phyloP scores from a whole-genome alignment of 1,140 invertebrate species.

The Drosophila pandora region DNA sequence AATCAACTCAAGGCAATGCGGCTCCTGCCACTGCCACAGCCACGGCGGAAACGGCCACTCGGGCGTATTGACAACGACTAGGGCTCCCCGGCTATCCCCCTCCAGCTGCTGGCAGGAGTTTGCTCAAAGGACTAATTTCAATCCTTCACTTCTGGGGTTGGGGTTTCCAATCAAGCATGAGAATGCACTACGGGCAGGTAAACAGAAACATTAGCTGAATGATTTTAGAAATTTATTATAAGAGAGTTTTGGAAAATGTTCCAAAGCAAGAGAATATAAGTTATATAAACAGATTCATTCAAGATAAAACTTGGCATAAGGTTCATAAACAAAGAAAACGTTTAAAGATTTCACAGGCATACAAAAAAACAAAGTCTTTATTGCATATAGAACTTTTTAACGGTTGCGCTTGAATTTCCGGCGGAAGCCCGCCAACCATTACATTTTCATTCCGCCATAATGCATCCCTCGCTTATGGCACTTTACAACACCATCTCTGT shows the following conservation, averaged over 20 bases:
- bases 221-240: no score
- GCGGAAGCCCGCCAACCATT: not conserved
- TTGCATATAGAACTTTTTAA: no score
- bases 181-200: conserved; percentile 16
- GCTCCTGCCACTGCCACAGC: not conserved
- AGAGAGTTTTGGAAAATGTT: no score
- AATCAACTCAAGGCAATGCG: conserved; percentile 9
- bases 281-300: no score
- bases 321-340: no score
- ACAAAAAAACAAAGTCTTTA: no score
- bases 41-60: conserved; percentile 32
- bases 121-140: conserved; percentile 40
- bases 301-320: no score
- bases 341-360: no score
- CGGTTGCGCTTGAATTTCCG: not conserved
- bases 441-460: not conserved
- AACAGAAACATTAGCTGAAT: not conserved
- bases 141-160: not conserved
- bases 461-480: not conserved
- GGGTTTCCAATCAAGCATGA: not conserved
- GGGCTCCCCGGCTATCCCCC: conserved; percentile 7
- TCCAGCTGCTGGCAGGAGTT: conserved; percentile 1
- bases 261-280: no score
- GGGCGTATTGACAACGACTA: conserved; percentile 63
- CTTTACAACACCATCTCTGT: not conserved